Evolutionary conservation across 30 jellyfish, hydroid and myxozoan species (phyloP).

Genomic region (Catostylus mosaicus): DNA sequence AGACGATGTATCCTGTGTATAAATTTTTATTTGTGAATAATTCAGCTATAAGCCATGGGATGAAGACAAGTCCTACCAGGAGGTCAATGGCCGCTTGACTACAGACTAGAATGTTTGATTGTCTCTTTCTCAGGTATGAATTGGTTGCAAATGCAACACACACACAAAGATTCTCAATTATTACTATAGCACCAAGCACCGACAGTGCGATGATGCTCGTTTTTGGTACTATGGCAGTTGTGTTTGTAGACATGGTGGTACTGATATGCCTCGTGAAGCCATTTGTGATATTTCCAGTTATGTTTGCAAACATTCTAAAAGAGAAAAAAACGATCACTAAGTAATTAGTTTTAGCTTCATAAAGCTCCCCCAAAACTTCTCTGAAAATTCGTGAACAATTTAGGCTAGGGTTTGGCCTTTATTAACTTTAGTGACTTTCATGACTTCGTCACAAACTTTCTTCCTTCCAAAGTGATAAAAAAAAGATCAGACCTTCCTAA

Average conservation of each 20-base stretch:
- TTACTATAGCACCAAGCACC: constrained; percentile 42
- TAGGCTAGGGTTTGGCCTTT: no score
- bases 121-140: constrained; percentile 68
- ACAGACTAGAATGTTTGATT: constrained; percentile 83
- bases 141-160: constrained; percentile 70
- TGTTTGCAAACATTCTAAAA: no score
- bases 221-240: no score
- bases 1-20: constrained; percentile 40
- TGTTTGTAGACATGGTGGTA: neutral
- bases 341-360: no score
- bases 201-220: no score
- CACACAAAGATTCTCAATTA: constrained; percentile 63
- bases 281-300: neutral
- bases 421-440: no score
- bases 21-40: constrained; percentile 7
- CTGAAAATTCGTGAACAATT: no score
- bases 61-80: constrained; percentile 70
- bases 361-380: no score
- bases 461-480: no score
- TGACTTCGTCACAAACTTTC: no score
- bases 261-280: neutral
- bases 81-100: constrained; percentile 90
- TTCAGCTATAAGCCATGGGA: constrained; percentile 64
- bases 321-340: no score
- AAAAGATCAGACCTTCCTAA: no score